Evolutionary conservation across 1,140 invertebrate species (phyloP).

Genomic region (Drosophila sechellia): DNA sequence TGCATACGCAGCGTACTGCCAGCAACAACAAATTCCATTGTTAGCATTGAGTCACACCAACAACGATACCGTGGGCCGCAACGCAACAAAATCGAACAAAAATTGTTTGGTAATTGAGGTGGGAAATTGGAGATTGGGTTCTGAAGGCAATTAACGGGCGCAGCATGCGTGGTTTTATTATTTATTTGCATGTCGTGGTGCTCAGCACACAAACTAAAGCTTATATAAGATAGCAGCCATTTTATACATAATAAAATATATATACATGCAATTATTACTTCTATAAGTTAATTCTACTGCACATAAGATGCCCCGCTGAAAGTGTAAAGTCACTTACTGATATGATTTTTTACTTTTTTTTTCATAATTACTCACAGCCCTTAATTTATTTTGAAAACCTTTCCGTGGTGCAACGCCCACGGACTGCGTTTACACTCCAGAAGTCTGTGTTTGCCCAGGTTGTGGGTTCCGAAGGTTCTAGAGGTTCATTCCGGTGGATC

Average conservation of each 20-base stretch:
- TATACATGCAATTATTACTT: too few species aligned
- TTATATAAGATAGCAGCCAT: too few species aligned
- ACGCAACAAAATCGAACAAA: conserved; percentile 11
- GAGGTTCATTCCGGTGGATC: background rate
- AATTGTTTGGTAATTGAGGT: conserved; percentile 30
- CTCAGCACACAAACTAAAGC: background rate
- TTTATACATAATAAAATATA: too few species aligned
- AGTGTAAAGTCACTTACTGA: conserved; percentile 24
- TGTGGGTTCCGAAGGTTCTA: conserved; percentile 41
- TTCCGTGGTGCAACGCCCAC: conserved; percentile 65
- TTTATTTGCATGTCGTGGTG: background rate
- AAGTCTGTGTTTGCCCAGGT: conserved; percentile 61
- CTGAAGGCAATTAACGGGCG: conserved; percentile 12
- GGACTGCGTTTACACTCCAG: conserved; percentile 10
- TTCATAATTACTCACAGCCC: conserved; percentile 32
- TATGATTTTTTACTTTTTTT: conserved; percentile 1
- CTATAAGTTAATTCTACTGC: background rate
- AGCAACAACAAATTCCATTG: conserved; percentile 46
- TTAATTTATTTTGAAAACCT: conserved; percentile 39
- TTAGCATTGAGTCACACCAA: conserved; percentile 53
- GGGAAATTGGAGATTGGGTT: conserved; percentile 21
- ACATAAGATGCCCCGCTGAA: background rate
- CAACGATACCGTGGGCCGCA: conserved; percentile 33
- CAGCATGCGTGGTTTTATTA: conserved; percentile 16
- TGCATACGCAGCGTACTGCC: conserved; percentile 67